Percentiles rank a stretch among this genome's conserved stretches.
Evolutionary conservation across 2,797 vertebrate genomes (phyloP).

Genomic region (Selene dorsalis): DNA sequence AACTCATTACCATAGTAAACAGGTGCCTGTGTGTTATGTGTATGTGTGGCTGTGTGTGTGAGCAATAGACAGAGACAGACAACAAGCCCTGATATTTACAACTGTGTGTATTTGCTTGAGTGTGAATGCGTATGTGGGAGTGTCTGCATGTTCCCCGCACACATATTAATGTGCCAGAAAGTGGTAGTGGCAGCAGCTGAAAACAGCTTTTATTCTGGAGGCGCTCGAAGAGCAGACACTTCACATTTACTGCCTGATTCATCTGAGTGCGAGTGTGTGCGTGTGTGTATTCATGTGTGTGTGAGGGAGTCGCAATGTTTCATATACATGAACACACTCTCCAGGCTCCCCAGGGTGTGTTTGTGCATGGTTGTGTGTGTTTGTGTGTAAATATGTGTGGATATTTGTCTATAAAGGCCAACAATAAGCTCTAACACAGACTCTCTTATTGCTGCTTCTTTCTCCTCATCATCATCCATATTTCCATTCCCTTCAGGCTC

Average conservation of each 20-base stretch:
- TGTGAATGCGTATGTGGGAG: conserved; percentile 38
- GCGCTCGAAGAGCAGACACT: conserved; percentile 58
- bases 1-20: conserved; percentile 80
- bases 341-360: conserved; percentile 46
- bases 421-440: conserved; percentile 28
- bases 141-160: conserved; percentile 52
- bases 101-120: conserved; percentile 14
- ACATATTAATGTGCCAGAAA: conserved; percentile 64
- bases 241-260: conserved; percentile 67
- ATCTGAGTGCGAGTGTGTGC: conserved; percentile 42
- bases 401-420: conserved; percentile 61
- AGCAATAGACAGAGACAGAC: conserved; percentile 38
- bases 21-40: conserved; percentile 56
- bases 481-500: conserved; percentile 50
- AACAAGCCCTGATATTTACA: conserved; percentile 55
- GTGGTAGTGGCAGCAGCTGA: conserved; percentile 60
- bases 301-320: conserved; percentile 28
- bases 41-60: conserved; percentile 16
- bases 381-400: conserved; percentile 46
- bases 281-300: not conserved
- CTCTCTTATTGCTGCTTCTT: conserved; percentile 48
- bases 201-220: conserved; percentile 69
- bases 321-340: conserved; percentile 49
- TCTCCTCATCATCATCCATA: conserved; percentile 45
- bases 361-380: conserved; percentile 45